Conservation (phyloP, 2,888 invertebrate genomes). For the Leptopilina syphax region DNA sequence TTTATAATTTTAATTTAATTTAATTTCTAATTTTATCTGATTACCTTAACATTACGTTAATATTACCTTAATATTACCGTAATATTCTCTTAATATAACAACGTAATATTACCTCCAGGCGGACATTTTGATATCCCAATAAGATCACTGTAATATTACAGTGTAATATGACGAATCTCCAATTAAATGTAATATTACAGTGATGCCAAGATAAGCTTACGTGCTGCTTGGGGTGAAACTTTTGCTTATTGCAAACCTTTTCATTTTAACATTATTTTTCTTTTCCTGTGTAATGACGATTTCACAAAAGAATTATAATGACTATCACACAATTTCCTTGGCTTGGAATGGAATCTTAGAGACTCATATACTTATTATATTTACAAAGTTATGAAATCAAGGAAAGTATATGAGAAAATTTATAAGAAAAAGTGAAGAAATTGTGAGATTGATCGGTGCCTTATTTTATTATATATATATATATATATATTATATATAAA, state of each 20-base stretch:
- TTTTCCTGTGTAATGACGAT: slow-evolving; percentile 15
- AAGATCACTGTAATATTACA: too few relatives aligned
- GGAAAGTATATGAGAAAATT: slow-evolving; percentile 12
- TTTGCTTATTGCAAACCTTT: neutral
- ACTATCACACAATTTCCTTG: slow-evolving; percentile 24
- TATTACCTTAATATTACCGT: too few relatives aligned
- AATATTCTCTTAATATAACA: too few relatives aligned
- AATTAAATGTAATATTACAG: too few relatives aligned
- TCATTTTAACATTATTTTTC: slow-evolving; percentile 16
- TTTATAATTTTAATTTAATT: too few relatives aligned
- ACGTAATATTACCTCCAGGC: too few relatives aligned
- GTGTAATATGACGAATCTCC: too few relatives aligned
- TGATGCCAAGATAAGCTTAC: too few relatives aligned
- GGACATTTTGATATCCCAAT: too few relatives aligned
- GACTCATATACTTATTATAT: slow-evolving; percentile 23
- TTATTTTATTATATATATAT: neutral
- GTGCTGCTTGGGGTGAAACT: too few relatives aligned
- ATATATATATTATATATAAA: neutral
- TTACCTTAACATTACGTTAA: too few relatives aligned
- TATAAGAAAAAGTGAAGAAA: slow-evolving; percentile 12
- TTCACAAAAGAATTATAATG: slow-evolving; percentile 24
- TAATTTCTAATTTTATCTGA: too few relatives aligned
- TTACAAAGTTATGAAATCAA: slow-evolving; percentile 6
- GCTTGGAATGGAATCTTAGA: neutral
- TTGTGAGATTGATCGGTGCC: neutral